Conservation (phyloP, 2,888 invertebrate genomes). For the Strigamia maritima region DNA sequence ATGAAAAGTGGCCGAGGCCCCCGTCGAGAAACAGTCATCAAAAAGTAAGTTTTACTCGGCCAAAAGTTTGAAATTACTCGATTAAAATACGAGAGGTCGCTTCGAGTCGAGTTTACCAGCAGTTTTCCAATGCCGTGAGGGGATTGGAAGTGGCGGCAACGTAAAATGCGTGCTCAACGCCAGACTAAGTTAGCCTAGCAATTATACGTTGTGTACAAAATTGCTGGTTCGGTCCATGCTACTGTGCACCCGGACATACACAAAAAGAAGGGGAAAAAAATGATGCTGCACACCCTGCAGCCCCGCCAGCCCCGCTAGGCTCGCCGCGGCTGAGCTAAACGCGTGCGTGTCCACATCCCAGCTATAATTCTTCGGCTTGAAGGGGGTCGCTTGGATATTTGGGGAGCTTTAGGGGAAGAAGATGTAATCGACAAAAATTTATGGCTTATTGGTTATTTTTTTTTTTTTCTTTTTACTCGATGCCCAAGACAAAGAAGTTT, state of each 20-base stretch:
- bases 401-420: conserved; percentile 17
- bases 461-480: background rate
- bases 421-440: conserved; percentile 34
- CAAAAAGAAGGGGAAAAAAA: background rate
- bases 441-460: conserved; percentile 32
- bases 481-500: conserved; percentile 19
- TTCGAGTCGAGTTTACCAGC: background rate
- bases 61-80: background rate
- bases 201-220: conserved; percentile 14
- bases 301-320: background rate
- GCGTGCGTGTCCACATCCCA: conserved; percentile 32
- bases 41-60: background rate
- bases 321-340: conserved; percentile 2
- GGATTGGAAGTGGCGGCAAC: background rate
- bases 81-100: background rate
- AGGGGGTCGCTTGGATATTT: conserved; percentile 1
- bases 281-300: background rate
- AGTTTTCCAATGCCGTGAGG: background rate
- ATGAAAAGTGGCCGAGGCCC: conserved; percentile 16
- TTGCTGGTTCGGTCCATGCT: conserved; percentile 23
- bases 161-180: conserved; percentile 1
- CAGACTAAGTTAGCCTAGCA: conserved; percentile 31
- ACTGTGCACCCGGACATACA: conserved; percentile 34
- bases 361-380: conserved; percentile 23
- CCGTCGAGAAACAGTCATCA: background rate